Evolutionary conservation across 1,140 invertebrate species (phyloP).

Genomic region (Octopus sinensis): DNA sequence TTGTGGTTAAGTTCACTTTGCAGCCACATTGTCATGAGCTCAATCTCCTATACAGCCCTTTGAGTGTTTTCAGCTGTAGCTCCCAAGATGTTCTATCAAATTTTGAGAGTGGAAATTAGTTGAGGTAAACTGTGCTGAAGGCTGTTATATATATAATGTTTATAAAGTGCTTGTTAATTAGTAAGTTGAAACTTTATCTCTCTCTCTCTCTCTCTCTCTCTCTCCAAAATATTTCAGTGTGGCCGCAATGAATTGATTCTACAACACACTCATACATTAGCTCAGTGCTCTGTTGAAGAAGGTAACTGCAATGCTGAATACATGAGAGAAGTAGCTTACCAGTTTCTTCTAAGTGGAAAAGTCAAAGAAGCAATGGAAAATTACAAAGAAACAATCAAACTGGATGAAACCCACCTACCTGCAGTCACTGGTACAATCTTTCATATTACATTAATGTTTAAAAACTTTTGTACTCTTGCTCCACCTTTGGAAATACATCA

Average conservation of each 20-base stretch:
- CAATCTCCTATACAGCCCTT: no score
- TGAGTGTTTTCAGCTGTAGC: no score
- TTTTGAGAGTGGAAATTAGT: no score
- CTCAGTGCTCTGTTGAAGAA: slow-evolving; percentile 73
- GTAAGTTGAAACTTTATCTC: background rate
- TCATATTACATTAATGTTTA: no score
- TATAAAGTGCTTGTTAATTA: background rate
- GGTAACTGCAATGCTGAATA: slow-evolving; percentile 69
- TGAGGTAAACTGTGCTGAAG: no score
- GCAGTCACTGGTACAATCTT: slow-evolving; percentile 63
- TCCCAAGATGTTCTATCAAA: no score
- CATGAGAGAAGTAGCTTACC: slow-evolving; percentile 77
- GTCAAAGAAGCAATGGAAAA: slow-evolving; percentile 75
- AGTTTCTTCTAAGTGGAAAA: slow-evolving; percentile 71
- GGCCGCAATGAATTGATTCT: slow-evolving; percentile 71
- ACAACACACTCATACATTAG: slow-evolving; percentile 69
- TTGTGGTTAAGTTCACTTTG: no score
- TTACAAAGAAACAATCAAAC: slow-evolving; percentile 75
- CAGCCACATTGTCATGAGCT: no score
- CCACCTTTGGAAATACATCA: no score
- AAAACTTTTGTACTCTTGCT: no score
- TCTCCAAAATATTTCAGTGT: slow-evolving; percentile 59
- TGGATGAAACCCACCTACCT: slow-evolving; percentile 77
- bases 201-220: background rate
- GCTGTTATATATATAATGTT: no score